phyloP scores from a whole-genome alignment of 2,888 invertebrate species.

The Heliconius ismenius region DNA sequence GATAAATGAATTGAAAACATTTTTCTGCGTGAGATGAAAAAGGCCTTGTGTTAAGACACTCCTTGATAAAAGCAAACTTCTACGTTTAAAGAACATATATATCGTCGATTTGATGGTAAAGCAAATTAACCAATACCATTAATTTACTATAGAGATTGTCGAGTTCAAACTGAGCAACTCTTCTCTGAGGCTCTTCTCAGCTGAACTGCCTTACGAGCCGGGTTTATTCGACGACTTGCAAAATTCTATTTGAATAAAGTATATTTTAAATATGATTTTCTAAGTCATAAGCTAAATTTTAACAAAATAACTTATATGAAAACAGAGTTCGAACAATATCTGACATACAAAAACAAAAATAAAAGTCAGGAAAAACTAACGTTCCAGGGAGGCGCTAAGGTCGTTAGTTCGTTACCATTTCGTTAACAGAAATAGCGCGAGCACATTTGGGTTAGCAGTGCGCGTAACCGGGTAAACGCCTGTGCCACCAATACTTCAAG shows the following conservation, averaged over 20 bases:
- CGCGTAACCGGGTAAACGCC: constrained; percentile 58
- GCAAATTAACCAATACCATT: too few relatives aligned
- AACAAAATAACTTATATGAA: background rate
- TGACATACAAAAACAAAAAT: background rate
- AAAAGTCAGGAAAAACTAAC: background rate
- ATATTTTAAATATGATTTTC: too few relatives aligned
- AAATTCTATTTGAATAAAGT: too few relatives aligned
- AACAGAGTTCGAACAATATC: background rate
- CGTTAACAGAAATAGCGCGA: constrained; percentile 59
- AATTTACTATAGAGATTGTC: too few relatives aligned
- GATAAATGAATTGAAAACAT: background rate
- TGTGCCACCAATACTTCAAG: constrained; percentile 9
- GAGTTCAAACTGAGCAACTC: too few relatives aligned
- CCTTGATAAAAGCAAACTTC: background rate
- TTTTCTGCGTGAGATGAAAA: background rate
- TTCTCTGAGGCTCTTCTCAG: too few relatives aligned
- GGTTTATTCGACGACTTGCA: background rate
- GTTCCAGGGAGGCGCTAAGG: constrained; percentile 29
- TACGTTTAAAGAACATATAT: background rate
- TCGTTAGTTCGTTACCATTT: constrained; percentile 48
- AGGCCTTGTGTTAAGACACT: background rate
- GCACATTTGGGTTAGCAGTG: constrained; percentile 66
- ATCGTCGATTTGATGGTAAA: background rate
- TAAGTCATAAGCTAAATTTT: too few relatives aligned
- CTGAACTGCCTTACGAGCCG: too few relatives aligned